Conservation (phyloP, 2,113 vertebrate genomes). For the Macaca fascicularis region DNA sequence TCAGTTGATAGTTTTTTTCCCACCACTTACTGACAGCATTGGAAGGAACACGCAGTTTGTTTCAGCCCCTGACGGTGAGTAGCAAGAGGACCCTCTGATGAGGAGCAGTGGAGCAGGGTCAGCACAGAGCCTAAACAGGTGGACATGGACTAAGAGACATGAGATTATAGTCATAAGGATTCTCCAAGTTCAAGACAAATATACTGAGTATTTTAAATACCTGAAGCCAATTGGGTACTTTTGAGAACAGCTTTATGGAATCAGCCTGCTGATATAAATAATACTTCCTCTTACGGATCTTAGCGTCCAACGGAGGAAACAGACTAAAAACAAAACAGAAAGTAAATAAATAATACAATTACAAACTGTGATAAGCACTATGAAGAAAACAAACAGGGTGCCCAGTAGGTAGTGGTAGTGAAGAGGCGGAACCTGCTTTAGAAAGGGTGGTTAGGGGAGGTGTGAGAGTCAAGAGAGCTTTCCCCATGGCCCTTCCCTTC, state of each 20-base stretch:
- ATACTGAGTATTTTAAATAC: not conserved
- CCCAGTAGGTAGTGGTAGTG: not conserved
- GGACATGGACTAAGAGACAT: not conserved
- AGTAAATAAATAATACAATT: not conserved
- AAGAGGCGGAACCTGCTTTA: not conserved
- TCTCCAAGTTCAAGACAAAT: not conserved
- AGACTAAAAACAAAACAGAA: not conserved
- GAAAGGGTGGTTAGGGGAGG: not conserved
- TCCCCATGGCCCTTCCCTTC: not conserved
- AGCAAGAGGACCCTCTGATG: not conserved
- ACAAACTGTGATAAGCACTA: not conserved
- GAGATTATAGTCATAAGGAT: not conserved
- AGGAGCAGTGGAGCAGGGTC: not conserved
- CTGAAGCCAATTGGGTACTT: not conserved
- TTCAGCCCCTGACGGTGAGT: not conserved
- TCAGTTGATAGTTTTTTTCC: not conserved
- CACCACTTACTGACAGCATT: not conserved
- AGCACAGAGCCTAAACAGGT: not conserved
- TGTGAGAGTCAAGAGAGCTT: not conserved
- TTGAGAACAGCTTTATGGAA: not conserved
- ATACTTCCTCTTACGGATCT: not conserved
- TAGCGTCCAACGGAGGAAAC: not conserved
- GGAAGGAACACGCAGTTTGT: not conserved
- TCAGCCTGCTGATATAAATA: not conserved
- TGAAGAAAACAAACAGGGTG: not conserved